Evolutionary conservation across 2,113 vertebrate genomes (phyloP).

Genomic region (Aix galericulata): DNA sequence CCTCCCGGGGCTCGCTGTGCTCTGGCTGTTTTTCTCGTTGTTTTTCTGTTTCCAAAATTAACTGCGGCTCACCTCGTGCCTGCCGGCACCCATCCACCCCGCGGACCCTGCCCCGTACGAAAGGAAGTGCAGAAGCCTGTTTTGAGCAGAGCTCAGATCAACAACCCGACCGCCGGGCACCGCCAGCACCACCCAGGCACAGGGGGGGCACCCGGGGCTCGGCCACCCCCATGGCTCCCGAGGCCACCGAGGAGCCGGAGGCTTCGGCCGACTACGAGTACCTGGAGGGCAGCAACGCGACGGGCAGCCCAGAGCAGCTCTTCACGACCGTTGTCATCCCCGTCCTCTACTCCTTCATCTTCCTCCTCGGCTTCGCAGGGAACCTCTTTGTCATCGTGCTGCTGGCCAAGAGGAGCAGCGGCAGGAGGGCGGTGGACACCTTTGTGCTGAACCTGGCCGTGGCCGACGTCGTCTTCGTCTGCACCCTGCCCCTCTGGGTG

Average conservation of each 20-base stretch:
- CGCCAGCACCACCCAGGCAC: neutral
- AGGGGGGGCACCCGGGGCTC: neutral
- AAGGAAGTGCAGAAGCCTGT: neutral
- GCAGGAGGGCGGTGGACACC: constrained; percentile 82
- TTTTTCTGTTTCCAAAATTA: neutral
- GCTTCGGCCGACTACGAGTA: neutral
- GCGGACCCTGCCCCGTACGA: neutral
- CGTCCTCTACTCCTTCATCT: constrained; percentile 80
- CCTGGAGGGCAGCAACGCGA: neutral
- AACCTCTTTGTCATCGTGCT: constrained; percentile 85
- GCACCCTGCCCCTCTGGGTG: constrained; percentile 87
- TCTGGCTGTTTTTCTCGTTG: neutral
- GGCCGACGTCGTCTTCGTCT: constrained; percentile 84
- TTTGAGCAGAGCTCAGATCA: neutral
- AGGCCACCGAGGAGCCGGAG: neutral
- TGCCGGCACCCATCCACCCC: neutral
- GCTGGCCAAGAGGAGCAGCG: constrained; percentile 56
- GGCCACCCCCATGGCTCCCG: neutral
- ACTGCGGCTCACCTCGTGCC: neutral
- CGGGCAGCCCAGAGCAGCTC: neutral
- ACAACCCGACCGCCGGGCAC: neutral
- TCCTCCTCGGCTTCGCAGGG: constrained; percentile 81
- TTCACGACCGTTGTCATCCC: constrained; percentile 76
- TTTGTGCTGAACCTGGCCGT: constrained; percentile 85
- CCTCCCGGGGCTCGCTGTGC: too few species aligned